A percentile compares a stretch with the other conserved stretches of the same genome.
These are phyloP conservation scores for Podabrus alpinus DNA, from an alignment of 2,888 invertebrate species.

Conservation along the genomic window DNA sequence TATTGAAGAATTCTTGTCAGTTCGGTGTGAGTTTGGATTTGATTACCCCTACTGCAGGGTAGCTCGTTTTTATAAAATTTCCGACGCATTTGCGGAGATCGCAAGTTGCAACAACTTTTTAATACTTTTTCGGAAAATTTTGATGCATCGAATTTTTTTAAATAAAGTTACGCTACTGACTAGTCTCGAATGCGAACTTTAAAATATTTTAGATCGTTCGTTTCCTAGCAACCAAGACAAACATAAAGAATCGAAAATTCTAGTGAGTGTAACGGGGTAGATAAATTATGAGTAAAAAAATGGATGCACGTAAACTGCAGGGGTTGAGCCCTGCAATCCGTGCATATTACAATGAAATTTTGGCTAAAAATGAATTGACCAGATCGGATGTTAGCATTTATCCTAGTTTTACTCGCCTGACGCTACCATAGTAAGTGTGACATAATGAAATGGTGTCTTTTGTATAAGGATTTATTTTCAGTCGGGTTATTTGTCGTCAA, in stretches of 20 bases:
- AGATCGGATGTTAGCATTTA: slow-evolving; percentile 65
- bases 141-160: neutral
- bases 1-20: neutral
- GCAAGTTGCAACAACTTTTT: neutral
- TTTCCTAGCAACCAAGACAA: slow-evolving; percentile 35
- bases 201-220: slow-evolving; percentile 8
- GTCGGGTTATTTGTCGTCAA: slow-evolving; percentile 67
- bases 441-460: neutral
- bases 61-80: neutral
- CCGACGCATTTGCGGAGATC: neutral
- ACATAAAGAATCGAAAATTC: slow-evolving; percentile 17
- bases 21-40: neutral
- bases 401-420: slow-evolving; percentile 64
- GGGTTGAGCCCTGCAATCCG: slow-evolving; percentile 11
- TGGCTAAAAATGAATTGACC: slow-evolving; percentile 53
- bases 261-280: neutral
- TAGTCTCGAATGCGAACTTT: neutral
- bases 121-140: neutral
- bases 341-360: slow-evolving; percentile 16
- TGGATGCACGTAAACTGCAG: neutral
- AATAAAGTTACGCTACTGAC: neutral
- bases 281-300: slow-evolving; percentile 15
- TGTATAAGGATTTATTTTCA: slow-evolving; percentile 47
- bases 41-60: neutral
- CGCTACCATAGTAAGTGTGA: slow-evolving; percentile 65